A percentile compares a stretch with the other conserved stretches of the same genome.
Evolutionary conservation across 2,113 vertebrate species (phyloP).

Genomic region (Podiceps cristatus): DNA sequence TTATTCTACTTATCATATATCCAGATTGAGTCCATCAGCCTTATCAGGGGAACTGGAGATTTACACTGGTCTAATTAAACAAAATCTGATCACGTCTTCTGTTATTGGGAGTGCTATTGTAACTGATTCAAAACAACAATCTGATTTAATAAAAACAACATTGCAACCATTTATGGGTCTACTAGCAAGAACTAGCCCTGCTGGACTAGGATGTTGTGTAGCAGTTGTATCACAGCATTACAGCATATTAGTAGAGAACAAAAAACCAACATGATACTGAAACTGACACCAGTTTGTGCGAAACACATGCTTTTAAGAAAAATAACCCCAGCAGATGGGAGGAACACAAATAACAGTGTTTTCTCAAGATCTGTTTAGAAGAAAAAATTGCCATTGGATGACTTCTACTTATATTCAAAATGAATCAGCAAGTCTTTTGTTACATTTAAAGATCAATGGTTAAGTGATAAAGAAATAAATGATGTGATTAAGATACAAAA

Average conservation of each 20-base stretch:
- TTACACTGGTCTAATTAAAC: not conserved
- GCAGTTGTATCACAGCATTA: not conserved
- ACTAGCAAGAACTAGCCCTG: not conserved
- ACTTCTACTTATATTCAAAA: not conserved
- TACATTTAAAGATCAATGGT: not conserved
- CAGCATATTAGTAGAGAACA: not conserved
- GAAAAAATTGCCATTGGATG: not conserved
- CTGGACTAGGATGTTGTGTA: not conserved
- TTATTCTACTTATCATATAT: not conserved
- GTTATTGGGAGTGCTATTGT: rapidly evolving
- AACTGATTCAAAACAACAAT: not conserved
- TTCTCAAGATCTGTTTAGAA: not conserved
- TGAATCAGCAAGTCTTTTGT: not conserved
- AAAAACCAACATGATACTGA: not conserved
- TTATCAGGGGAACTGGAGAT: not conserved
- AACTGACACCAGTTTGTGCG: not conserved
- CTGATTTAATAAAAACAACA: not conserved
- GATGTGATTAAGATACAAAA: not conserved
- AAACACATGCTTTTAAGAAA: not conserved
- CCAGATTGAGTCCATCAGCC: not conserved
- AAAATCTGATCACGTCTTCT: not conserved
- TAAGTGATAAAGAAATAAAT: not conserved
- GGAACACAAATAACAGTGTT: not conserved
- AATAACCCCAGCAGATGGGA: not conserved
- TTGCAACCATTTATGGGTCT: not conserved